Conservation (phyloP, 2,113 vertebrate genomes). For the Meriones unguiculatus region DNA sequence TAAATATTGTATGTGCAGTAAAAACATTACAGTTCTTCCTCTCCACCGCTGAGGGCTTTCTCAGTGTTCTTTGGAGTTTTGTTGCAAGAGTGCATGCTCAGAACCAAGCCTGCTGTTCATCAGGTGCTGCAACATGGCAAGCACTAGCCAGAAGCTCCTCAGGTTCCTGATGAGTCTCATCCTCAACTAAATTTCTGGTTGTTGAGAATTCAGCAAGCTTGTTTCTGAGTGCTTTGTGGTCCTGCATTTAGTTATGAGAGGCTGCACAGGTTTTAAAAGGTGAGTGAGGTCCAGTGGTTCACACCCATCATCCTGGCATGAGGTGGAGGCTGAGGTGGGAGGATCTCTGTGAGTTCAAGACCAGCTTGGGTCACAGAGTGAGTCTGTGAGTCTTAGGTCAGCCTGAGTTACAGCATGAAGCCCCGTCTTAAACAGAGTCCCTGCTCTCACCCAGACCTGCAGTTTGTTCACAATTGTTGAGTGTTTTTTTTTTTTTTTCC, state of each 20-base stretch:
- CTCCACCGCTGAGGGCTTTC: not conserved
- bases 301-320: not conserved
- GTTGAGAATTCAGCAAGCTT: not conserved
- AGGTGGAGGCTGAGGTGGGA: not conserved
- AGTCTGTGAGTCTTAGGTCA: not conserved
- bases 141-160: not conserved
- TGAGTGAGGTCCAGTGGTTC: rapidly evolving
- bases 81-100: not conserved
- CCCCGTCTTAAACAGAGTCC: not conserved
- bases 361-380: not conserved
- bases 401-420: not conserved
- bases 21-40: too few species aligned
- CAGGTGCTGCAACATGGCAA: too few species aligned
- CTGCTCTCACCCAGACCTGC: not conserved
- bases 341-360: not conserved
- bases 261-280: not conserved
- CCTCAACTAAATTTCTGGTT: too few species aligned
- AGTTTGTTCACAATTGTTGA: not conserved
- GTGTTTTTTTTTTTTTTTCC: not conserved
- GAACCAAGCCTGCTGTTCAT: not conserved
- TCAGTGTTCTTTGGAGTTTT: not conserved
- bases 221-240: not conserved
- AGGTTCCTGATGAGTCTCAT: too few species aligned
- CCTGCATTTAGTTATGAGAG: not conserved
- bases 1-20: not conserved